These are phyloP conservation scores for Champsocephalus gunnari DNA, from an alignment of 2,797 vertebrate genomes.

Conservation along the genomic window DNA sequence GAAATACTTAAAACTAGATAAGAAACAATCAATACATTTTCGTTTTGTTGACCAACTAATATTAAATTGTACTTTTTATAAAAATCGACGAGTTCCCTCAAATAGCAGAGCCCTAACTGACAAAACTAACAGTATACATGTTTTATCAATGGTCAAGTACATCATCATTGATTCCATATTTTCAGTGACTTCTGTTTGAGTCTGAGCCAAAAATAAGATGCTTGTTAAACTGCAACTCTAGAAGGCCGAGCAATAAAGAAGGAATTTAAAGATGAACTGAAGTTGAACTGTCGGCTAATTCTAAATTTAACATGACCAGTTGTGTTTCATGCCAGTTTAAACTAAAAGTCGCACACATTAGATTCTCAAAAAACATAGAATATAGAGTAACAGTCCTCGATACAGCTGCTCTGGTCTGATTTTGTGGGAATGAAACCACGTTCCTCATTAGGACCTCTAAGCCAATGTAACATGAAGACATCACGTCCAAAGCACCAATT, in stretches of 20 bases:
- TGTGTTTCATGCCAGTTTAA: slow-evolving; percentile 9
- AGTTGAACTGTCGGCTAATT: slow-evolving; percentile 7
- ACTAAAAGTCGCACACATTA: not conserved
- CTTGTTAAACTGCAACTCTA: slow-evolving; percentile 1
- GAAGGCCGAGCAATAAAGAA: slow-evolving; percentile 21
- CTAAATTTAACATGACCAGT: slow-evolving; percentile 23
- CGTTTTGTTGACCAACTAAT: too few relatives aligned
- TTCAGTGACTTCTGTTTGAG: too few relatives aligned
- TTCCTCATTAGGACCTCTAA: slow-evolving; percentile 10
- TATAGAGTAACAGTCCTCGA: not conserved
- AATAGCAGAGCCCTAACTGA: too few relatives aligned
- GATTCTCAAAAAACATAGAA: not conserved
- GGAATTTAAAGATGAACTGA: slow-evolving; percentile 26
- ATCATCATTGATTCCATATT: too few relatives aligned
- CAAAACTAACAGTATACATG: too few relatives aligned
- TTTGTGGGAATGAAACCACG: not conserved
- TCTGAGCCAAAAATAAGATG: too few relatives aligned
- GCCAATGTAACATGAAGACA: slow-evolving; percentile 22
- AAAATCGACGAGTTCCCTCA: too few relatives aligned
- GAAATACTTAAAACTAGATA: too few relatives aligned
- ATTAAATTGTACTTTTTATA: too few relatives aligned
- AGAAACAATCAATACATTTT: too few relatives aligned
- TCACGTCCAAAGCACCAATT: slow-evolving; percentile 19
- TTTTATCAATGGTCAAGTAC: too few relatives aligned
- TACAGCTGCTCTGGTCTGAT: not conserved